Conservation (phyloP, 1,140 invertebrate species). For the Melipona quadrifasciata region DNA sequence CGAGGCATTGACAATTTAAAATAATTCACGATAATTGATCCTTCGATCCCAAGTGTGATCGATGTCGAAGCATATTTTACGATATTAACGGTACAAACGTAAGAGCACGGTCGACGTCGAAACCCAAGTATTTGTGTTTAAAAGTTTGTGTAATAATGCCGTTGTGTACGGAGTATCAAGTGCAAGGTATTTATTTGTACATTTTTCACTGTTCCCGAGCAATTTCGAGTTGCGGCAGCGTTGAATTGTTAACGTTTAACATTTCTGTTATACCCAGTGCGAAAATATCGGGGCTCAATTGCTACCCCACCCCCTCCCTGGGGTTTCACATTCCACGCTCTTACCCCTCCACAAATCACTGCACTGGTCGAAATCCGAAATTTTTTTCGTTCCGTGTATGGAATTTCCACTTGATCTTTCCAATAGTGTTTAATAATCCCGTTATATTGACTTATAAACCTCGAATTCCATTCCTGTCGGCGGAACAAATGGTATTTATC, state of each 20-base stretch:
- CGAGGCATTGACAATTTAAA: too few relatives aligned
- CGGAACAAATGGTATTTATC: neutral
- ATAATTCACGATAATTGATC: too few relatives aligned
- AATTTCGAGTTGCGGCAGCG: neutral
- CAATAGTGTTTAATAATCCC: neutral
- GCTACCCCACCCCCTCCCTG: neutral
- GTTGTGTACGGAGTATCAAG: neutral
- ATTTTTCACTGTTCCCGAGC: neutral
- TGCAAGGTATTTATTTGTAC: neutral
- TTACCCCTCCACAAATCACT: neutral
- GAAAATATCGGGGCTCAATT: constrained; percentile 7
- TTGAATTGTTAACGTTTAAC: constrained; percentile 6
- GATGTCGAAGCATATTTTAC: too few relatives aligned
- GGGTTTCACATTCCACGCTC: neutral
- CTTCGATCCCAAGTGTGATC: too few relatives aligned
- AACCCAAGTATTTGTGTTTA: too few relatives aligned
- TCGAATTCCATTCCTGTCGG: neutral
- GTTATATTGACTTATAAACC: neutral
- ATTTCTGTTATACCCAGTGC: neutral
- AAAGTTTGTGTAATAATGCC: neutral
- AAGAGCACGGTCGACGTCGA: too few relatives aligned
- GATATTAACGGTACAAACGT: too few relatives aligned
- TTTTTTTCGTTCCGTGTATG: constrained; percentile 2
- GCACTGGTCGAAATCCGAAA: neutral
- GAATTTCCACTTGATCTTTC: neutral